Evolutionary conservation across 2,888 invertebrate genomes (phyloP).

Genomic region (Caenorhabditis virilis): DNA sequence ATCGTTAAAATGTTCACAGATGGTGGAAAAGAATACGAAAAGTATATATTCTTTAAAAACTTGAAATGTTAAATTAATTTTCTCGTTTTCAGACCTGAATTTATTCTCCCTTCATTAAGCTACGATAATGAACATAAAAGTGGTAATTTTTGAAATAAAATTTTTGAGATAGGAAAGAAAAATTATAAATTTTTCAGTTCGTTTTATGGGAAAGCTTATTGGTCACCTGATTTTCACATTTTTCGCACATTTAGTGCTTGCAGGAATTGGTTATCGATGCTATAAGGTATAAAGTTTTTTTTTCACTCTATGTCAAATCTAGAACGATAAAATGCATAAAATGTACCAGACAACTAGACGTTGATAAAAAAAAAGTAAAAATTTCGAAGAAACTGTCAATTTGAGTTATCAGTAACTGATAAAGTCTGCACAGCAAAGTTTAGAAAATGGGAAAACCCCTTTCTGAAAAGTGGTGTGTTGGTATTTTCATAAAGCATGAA

Average conservation of each 20-base stretch:
- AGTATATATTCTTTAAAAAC: slow-evolving; percentile 6
- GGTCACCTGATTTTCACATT: slow-evolving; percentile 44
- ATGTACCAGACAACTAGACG: too few species aligned
- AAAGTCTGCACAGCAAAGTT: too few species aligned
- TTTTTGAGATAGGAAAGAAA: too few species aligned
- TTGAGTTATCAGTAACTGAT: neutral
- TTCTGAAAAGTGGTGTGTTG: too few species aligned
- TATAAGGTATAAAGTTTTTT: slow-evolving; percentile 36
- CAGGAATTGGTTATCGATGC: slow-evolving; percentile 37
- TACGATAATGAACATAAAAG: slow-evolving; percentile 46
- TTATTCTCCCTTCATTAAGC: slow-evolving; percentile 38
- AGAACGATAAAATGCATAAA: neutral
- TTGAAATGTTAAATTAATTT: neutral
- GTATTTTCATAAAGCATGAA: too few species aligned
- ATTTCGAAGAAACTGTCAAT: neutral
- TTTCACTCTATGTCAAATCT: too few species aligned
- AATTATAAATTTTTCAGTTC: slow-evolving; percentile 12
- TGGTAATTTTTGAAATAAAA: slow-evolving; percentile 6
- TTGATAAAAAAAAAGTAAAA: neutral
- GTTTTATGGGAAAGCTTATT: slow-evolving; percentile 25
- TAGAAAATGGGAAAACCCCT: too few species aligned
- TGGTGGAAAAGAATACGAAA: slow-evolving; percentile 27
- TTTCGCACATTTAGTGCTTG: slow-evolving; percentile 36
- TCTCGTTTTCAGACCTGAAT: slow-evolving; percentile 28
- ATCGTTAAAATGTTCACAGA: slow-evolving; percentile 35